These are phyloP conservation scores for Thalassarche chlororhynchos DNA, from an alignment of 2,113 vertebrate species.

Conservation along the genomic window DNA sequence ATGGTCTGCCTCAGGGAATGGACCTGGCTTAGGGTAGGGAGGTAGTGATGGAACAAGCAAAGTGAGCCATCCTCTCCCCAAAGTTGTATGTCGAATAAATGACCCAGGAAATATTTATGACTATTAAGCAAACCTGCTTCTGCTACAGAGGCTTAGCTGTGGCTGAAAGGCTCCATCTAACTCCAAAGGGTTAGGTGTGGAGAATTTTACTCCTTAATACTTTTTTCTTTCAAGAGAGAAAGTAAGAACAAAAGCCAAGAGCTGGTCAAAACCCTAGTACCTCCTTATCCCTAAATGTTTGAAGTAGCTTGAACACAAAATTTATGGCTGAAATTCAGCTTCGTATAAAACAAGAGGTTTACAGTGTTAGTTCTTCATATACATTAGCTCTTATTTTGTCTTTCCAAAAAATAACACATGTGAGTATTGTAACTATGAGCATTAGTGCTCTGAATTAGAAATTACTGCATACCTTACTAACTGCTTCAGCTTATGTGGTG, in stretches of 20 bases:
- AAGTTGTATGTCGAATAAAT: neutral
- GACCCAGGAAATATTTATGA: neutral
- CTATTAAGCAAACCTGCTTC: neutral
- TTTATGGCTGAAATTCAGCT: neutral
- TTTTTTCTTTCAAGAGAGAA: neutral
- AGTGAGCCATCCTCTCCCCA: neutral
- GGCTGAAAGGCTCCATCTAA: neutral
- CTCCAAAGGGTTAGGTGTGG: neutral
- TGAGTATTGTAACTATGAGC: neutral
- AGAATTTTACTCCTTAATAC: neutral
- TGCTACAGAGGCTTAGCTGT: neutral
- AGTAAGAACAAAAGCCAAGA: neutral
- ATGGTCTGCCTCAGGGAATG: neutral
- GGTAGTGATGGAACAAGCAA: neutral
- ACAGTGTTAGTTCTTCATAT: neutral
- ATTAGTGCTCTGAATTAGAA: slow-evolving; percentile 53
- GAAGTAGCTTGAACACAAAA: neutral
- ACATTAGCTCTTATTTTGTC: neutral
- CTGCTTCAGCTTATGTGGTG: slow-evolving; percentile 7
- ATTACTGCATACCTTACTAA: slow-evolving; percentile 42
- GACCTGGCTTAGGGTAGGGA: neutral
- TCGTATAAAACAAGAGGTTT: neutral
- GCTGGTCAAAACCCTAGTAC: neutral
- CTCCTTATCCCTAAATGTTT: neutral
- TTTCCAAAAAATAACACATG: neutral